Evolutionary conservation across 2,113 vertebrate species (phyloP).

Genomic region (Willisornis vidua): DNA sequence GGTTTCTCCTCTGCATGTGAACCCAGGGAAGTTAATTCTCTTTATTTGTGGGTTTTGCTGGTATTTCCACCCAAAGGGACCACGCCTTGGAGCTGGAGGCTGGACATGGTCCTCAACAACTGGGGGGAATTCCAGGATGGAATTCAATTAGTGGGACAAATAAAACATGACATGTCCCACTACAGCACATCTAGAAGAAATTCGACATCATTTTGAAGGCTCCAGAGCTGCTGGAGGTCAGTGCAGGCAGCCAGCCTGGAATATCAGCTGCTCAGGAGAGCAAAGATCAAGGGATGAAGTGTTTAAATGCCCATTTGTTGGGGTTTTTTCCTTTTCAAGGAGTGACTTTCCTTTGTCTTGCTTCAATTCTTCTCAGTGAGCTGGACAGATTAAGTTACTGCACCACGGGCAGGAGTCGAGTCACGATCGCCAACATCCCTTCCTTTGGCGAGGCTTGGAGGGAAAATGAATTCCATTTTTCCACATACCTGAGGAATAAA

Average conservation of each 20-base stretch:
- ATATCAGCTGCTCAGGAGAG: neutral
- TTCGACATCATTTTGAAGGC: neutral
- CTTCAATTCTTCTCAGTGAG: neutral
- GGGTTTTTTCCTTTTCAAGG: neutral
- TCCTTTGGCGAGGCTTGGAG: neutral
- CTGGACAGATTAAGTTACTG: neutral
- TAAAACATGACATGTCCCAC: neutral
- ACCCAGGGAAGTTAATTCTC: neutral
- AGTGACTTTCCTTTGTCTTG: neutral
- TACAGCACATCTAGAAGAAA: neutral
- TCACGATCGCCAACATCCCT: neutral
- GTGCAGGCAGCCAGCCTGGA: neutral
- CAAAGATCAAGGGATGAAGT: neutral
- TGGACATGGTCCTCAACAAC: neutral
- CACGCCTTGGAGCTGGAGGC: neutral
- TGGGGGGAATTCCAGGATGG: slow-evolving; percentile 34
- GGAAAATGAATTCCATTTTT: slow-evolving; percentile 32
- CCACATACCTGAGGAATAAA: slow-evolving; percentile 19
- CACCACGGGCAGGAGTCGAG: neutral
- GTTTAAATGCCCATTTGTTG: neutral
- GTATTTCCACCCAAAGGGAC: neutral
- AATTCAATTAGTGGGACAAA: neutral
- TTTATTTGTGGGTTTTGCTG: neutral
- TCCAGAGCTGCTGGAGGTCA: neutral
- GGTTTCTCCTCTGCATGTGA: neutral